Conservation (phyloP, 1,140 invertebrate species). For the Heliconius hermathena region DNA sequence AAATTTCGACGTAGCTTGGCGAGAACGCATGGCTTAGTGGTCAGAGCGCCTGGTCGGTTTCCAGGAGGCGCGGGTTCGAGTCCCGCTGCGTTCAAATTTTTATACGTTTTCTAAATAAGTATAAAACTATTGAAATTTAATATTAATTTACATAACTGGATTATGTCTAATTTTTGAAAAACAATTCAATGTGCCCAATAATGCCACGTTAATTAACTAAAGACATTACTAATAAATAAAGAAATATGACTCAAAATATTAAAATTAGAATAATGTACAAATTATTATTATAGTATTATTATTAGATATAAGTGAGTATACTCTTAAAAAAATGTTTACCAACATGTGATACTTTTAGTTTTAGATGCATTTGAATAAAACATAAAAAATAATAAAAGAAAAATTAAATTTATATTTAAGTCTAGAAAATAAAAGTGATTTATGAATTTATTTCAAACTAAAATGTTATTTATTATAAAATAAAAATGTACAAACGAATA, state of each 20-base stretch:
- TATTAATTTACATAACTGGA: neutral
- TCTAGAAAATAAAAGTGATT: neutral
- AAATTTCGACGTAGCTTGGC: no score
- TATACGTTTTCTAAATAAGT: no score
- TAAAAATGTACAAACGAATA: neutral
- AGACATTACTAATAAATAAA: neutral
- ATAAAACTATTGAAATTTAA: neutral
- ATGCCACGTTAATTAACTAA: neutral
- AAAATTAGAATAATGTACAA: slow-evolving; percentile 9
- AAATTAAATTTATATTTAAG: neutral
- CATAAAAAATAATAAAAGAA: neutral
- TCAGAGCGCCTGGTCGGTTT: no score
- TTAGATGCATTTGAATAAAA: slow-evolving; percentile 22
- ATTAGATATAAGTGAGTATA: neutral
- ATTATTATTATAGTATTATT: neutral
- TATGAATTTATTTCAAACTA: neutral
- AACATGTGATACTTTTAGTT: slow-evolving; percentile 26
- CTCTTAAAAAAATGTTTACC: slow-evolving; percentile 4
- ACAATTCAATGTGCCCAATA: neutral
- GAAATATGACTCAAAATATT: slow-evolving; percentile 11
- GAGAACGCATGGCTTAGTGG: no score
- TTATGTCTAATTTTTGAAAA: neutral
- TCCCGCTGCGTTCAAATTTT: no score
- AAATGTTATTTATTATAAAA: neutral
- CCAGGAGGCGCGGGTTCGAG: no score